Conservation (phyloP, 1,140 invertebrate genomes). For the Acromyrmex charruanus region DNA sequence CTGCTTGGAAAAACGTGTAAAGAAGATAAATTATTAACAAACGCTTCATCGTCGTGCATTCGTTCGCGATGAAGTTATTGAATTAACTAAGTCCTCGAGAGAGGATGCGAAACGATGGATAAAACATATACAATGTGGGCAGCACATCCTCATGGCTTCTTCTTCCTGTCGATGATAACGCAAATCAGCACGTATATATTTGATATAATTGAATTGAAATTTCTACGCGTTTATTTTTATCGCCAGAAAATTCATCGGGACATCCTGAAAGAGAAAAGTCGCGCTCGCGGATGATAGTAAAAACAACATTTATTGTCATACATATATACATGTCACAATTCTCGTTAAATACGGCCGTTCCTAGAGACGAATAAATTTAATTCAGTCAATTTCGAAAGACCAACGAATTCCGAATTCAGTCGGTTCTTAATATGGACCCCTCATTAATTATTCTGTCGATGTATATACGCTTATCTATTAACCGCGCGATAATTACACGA, state of each 20-base stretch:
- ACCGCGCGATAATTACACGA: conserved; percentile 18
- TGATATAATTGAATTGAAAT: conserved; percentile 7
- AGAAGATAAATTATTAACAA: conserved; percentile 53
- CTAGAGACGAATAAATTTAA: conserved; percentile 45
- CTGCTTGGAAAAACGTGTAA: conserved; percentile 16
- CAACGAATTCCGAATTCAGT: conserved; percentile 27
- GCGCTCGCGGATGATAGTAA: conserved; percentile 50
- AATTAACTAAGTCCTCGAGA: conserved; percentile 62
- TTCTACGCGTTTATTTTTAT: conserved; percentile 16
- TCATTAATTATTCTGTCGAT: conserved; percentile 16
- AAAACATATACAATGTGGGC: conserved; percentile 53
- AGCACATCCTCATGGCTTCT: conserved; percentile 54
- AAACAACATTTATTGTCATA: conserved; percentile 80
- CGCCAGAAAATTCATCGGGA: background rate
- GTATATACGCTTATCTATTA: conserved; percentile 24
- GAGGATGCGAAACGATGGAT: background rate
- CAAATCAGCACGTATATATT: conserved; percentile 32
- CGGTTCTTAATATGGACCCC: conserved; percentile 22
- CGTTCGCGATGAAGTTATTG: conserved; percentile 1
- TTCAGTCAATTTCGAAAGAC: conserved; percentile 41
- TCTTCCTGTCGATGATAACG: conserved; percentile 68
- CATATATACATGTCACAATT: conserved; percentile 75
- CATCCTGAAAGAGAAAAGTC: background rate
- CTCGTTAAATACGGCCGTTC: conserved; percentile 55
- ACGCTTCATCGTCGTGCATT: conserved; percentile 48